phyloP scores from a whole-genome alignment of 1,140 invertebrate species.

The Glossosoma conforme region DNA sequence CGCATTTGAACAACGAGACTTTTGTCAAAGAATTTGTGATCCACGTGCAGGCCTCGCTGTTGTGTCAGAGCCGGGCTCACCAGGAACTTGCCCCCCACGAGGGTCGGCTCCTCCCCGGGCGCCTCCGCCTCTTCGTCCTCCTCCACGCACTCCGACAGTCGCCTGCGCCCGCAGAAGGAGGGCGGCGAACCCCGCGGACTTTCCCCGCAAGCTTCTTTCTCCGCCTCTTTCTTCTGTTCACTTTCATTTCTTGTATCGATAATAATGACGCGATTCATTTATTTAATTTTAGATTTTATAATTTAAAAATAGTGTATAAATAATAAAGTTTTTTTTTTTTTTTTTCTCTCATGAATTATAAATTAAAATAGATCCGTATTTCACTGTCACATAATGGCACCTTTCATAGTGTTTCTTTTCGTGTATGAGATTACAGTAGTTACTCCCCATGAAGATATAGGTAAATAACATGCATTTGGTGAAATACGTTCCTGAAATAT shows the following conservation, averaged over 20 bases:
- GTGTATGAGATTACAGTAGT: no score
- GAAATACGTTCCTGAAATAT: no score
- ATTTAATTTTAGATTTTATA: no score
- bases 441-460: no score
- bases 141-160: conserved; percentile 74
- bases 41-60: conserved; percentile 60
- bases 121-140: conserved; percentile 73
- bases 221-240: conserved; percentile 9
- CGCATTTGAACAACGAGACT: conserved; percentile 76
- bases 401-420: no score
- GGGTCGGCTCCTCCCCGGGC: conserved; percentile 32
- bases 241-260: not conserved
- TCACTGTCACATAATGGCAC: no score
- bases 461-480: no score
- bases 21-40: conserved; percentile 74
- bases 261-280: conserved; percentile 10
- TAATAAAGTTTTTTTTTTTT: no score
- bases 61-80: conserved; percentile 34
- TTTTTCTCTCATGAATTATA: no score
- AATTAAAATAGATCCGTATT: no score
- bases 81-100: conserved; percentile 20
- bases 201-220: conserved; percentile 2
- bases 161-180: conserved; percentile 58
- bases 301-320: no score
- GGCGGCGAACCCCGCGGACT: conserved; percentile 36